Evolutionary conservation across 2,113 vertebrate species (phyloP).

Genomic region (Smithornis capensis): DNA sequence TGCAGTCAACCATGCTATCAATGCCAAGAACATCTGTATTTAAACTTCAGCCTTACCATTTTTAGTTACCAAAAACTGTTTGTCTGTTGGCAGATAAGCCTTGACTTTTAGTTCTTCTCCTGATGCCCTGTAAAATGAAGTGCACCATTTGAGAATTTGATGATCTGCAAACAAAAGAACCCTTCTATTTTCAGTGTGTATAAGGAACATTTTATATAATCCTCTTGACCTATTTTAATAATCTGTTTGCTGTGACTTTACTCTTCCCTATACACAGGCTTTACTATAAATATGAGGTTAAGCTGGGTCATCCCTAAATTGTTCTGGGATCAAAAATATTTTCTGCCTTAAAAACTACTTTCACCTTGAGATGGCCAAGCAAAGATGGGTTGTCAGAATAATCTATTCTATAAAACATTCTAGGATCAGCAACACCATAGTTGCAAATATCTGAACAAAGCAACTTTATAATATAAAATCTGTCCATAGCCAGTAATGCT

Average conservation of each 20-base stretch:
- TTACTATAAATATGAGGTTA: neutral
- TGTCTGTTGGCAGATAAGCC: conserved; percentile 90
- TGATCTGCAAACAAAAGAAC: conserved; percentile 9
- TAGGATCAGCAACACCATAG: neutral
- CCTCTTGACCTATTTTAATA: neutral
- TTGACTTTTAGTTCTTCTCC: conserved; percentile 96
- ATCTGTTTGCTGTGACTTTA: neutral
- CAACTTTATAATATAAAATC: neutral
- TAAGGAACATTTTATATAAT: neutral
- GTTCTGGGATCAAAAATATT: neutral
- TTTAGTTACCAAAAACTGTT: conserved; percentile 96
- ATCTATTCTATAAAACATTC: neutral
- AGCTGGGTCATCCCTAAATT: neutral
- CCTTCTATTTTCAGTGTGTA: neutral
- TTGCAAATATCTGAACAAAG: neutral
- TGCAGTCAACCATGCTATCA: neutral
- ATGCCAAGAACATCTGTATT: neutral
- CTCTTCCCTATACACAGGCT: neutral
- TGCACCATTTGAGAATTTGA: conserved; percentile 27
- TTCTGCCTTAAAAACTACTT: neutral
- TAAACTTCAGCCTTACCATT: conserved; percentile 83
- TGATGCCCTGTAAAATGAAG: conserved; percentile 81
- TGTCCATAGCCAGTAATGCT: neutral
- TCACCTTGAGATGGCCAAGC: neutral
- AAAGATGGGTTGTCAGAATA: neutral